These are phyloP conservation scores for Stenichneumon culpator DNA, from an alignment of 2,888 invertebrate genomes.

Conservation along the genomic window DNA sequence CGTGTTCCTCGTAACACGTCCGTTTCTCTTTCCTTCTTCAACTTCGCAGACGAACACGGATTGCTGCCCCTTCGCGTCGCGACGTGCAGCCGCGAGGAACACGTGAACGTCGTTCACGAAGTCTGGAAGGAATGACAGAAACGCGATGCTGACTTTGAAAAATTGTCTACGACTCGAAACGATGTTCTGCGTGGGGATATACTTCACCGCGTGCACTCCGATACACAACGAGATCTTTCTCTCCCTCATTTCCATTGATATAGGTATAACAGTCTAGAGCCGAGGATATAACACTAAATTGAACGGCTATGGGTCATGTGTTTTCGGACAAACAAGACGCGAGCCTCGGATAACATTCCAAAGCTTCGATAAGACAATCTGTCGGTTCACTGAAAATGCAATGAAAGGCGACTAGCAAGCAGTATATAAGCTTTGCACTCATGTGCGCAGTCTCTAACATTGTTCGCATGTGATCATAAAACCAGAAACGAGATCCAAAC, in stretches of 20 bases:
- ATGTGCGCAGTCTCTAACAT: not conserved
- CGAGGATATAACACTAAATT: conserved; percentile 18
- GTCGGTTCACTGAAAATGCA: not conserved
- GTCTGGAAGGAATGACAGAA: conserved; percentile 69
- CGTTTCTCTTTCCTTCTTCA: conserved; percentile 55
- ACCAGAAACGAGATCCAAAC: not conserved
- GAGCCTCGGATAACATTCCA: conserved; percentile 8
- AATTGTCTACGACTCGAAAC: conserved; percentile 56
- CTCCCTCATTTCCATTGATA: conserved; percentile 24
- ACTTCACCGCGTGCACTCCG: conserved; percentile 20
- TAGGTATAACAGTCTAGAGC: conserved; percentile 40
- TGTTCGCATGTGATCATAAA: conserved; percentile 4
- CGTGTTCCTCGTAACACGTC: conserved; percentile 69
- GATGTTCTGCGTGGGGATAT: conserved; percentile 56
- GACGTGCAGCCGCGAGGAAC: conserved; percentile 33
- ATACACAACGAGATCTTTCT: conserved; percentile 45
- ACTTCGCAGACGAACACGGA: conserved; percentile 55
- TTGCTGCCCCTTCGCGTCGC: conserved; percentile 3
- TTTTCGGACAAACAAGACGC: conserved; percentile 53
- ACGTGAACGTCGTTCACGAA: conserved; percentile 70
- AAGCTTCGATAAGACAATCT: not conserved
- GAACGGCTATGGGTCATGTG: conserved; percentile 46
- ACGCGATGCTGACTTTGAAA: conserved; percentile 70
- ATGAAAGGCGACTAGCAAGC: conserved; percentile 5
- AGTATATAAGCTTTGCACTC: not conserved